These are phyloP conservation scores for Gobio gobio DNA, from an alignment of 2,113 vertebrate species.

Conservation along the genomic window DNA sequence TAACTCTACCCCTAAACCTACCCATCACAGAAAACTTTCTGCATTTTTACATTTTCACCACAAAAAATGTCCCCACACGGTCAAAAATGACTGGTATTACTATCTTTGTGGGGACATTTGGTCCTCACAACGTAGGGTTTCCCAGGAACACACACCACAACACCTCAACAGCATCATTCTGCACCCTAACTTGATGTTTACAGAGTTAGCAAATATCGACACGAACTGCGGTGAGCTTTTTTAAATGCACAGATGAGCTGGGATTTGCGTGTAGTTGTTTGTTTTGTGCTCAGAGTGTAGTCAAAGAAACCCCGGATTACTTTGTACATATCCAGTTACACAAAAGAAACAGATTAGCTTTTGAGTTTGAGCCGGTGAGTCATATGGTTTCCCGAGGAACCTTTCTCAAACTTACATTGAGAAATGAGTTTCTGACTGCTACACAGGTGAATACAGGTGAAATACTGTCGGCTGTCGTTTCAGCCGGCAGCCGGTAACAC, in stretches of 20 bases:
- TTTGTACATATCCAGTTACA: conserved; percentile 37
- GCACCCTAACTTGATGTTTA: not conserved
- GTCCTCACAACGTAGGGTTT: too few species aligned
- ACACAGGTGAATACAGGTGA: not conserved
- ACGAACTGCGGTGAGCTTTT: not conserved
- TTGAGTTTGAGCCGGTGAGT: not conserved
- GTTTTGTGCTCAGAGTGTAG: conserved; percentile 45
- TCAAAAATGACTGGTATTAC: too few species aligned
- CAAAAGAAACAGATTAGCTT: conserved; percentile 46
- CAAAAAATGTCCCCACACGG: too few species aligned
- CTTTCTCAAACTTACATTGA: not conserved
- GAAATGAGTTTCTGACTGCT: not conserved
- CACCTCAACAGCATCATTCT: not conserved
- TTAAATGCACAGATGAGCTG: conserved; percentile 16
- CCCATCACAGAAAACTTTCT: too few species aligned
- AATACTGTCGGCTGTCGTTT: not conserved
- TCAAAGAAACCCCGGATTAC: conserved; percentile 46
- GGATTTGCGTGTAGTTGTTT: conserved; percentile 45
- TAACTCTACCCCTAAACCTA: too few species aligned
- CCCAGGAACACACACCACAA: too few species aligned
- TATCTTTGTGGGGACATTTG: too few species aligned
- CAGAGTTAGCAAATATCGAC: not conserved
- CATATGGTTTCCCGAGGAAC: conserved; percentile 4
- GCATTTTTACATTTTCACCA: too few species aligned
- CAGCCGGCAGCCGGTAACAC: not conserved